Conservation (phyloP, 2,888 invertebrate species). For the Leucozona laternaria region DNA sequence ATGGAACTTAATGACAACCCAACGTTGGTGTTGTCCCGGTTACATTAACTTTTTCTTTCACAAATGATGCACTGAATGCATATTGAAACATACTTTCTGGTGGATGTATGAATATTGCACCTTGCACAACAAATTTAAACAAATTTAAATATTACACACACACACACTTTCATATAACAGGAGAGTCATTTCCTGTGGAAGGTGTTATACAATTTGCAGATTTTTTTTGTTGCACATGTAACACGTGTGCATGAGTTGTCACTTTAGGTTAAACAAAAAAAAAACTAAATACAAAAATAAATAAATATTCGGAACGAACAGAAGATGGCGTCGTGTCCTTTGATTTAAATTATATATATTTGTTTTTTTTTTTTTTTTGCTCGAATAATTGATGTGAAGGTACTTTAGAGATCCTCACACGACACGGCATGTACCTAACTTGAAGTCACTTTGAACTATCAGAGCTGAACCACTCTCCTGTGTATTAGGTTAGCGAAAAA, state of each 20-base stretch:
- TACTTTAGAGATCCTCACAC: conserved; percentile 27
- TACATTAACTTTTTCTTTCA: conserved; percentile 17
- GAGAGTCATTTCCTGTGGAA: conserved; percentile 30
- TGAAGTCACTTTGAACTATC: conserved; percentile 49
- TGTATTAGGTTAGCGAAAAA: conserved; percentile 44
- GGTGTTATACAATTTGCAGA: conserved; percentile 62
- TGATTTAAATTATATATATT: background rate
- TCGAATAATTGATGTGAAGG: conserved; percentile 15
- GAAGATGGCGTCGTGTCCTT: conserved; percentile 17
- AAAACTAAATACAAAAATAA: background rate
- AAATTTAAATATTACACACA: background rate
- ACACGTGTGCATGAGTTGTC: conserved; percentile 53
- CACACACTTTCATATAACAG: conserved; percentile 4
- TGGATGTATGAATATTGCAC: conserved; percentile 30
- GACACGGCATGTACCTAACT: conserved; percentile 27
- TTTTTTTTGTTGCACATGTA: conserved; percentile 19
- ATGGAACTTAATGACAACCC: background rate
- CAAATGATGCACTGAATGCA: conserved; percentile 16
- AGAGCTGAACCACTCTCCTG: conserved; percentile 49
- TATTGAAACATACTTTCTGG: background rate
- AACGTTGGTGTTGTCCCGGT: background rate
- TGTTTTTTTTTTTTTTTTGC: background rate
- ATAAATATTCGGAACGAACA: conserved; percentile 3
- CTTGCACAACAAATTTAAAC: conserved; percentile 17
- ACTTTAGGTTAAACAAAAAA: conserved; percentile 4